Base-by-base conservation (phyloP, 2,113 vertebrate species). In the Grus americana region DNA sequence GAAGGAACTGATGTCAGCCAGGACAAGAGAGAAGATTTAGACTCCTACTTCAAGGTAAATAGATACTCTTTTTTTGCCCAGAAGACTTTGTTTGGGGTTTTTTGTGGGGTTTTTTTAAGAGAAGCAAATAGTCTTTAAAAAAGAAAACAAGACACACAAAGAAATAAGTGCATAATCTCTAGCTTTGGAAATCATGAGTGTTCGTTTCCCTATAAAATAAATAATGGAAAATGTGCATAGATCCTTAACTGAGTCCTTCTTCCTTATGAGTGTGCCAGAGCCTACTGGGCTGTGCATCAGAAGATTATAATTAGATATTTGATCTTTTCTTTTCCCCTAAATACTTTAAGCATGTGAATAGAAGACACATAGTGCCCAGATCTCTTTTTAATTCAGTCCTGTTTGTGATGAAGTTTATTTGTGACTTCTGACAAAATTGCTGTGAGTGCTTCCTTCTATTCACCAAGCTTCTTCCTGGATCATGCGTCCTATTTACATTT, bases 161-260 rank as follows among this genome's bases (percentile, higher is more conserved):
- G 18, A 44, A 68, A 90, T 74, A 78, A 95, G 86, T 93, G 54
- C 59, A 92, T 83, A 20, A 88, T 82, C 65, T 86, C 79, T 93
- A 86, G 74, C 89, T 70, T 46, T 94, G 98, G 97, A 98, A 98
- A 97, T 83, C 73, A 80, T 97, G 97, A 96, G 89, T 97, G 93
- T 93, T 97, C 27, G 2, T 97, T 97, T 94, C 84, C 38, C 75
- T 93, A 91, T 94, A 96, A 98, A 95, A 94, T 96, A 98, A 98
- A 98, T 97, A 97, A 92, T 93, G 98, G 98, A 98, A 98, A 98
- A 97, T 90, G 88, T 92, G 96, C 49, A 66, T 44, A 34, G 70
- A 88, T 89, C 85, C 86, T 95, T 72, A 90, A 79, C 22, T 47
- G 49, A 80, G 89, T 71, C 86, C 73, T 93, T 57, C 88, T 92